Evolutionary conservation across 2,888 invertebrate genomes (phyloP).

Genomic region (Drosophila atroscutellata): DNA sequence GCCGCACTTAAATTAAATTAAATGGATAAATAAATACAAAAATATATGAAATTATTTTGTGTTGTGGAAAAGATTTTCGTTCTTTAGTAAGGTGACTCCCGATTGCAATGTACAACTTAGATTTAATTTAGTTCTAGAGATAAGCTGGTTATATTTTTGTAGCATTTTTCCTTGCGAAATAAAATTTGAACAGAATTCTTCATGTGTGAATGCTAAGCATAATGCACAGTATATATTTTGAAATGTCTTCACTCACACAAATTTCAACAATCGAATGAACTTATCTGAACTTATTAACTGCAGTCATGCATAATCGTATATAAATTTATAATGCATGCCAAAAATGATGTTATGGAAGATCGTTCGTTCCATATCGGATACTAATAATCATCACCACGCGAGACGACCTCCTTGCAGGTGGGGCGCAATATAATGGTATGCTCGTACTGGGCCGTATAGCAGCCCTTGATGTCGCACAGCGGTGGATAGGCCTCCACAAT

Average conservation of each 20-base stretch:
- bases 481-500: constrained; percentile 99
- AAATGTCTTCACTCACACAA: constrained; percentile 30
- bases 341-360: constrained; percentile 25
- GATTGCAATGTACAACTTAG: not conserved
- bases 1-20: not conserved
- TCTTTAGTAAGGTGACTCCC: not conserved
- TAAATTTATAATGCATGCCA: constrained; percentile 49
- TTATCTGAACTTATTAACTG: constrained; percentile 51
- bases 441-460: constrained; percentile 99
- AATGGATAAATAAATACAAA: not conserved
- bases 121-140: not conserved
- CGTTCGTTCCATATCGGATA: not conserved
- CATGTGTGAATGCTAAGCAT: constrained; percentile 39
- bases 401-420: constrained; percentile 99
- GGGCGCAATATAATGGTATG: constrained; percentile 98
- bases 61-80: not conserved
- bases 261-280: constrained; percentile 67
- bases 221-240: constrained; percentile 43
- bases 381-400: constrained; percentile 96
- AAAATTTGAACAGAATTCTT: not conserved
- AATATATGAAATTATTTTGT: not conserved
- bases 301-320: constrained; percentile 28
- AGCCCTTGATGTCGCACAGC: constrained; percentile 97
- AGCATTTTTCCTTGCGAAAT: not conserved
- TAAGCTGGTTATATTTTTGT: not conserved